Evolutionary conservation across 2,888 invertebrate genomes (phyloP), one percentile per base, ranked within the genome.

Genomic region (Pterobdella sp.): DNA sequence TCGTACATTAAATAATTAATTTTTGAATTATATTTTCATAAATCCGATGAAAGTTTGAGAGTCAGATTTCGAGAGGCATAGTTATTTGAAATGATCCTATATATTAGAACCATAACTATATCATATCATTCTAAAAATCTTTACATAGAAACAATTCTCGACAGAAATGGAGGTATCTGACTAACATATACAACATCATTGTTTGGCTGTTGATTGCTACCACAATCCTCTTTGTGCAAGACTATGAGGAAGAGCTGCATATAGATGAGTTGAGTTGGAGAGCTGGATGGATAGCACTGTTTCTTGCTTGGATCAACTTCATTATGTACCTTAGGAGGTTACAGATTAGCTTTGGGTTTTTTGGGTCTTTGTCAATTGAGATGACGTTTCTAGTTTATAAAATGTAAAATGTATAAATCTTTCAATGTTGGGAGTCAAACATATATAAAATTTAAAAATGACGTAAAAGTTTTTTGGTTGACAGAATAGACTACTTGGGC

Each of bases 401-500:
- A 31, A 65, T 65, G 34, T 4, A 65, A 7, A 31, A 32, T 3
- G 4, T 29, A 31, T 31, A 29, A 3, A 31, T 31, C 22, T 7
- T 7, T 31, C 22, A 31, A 65, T 4, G 26, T 3, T 4, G 22
- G 26, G 66, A 65, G 32, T 65, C 4, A 31, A 65, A 31, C 4
- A 65, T 42, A 35, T 18, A 52, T 26, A n/a, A 37, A 3, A 26
- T 69, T 34, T 14, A 69, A 26, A 69, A 52, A 34, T 14, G 18
- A 3, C 29, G 34, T 14, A n/a, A n/a, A 10, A 64, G 60, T 69
- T 10, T 26, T 71, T 26, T 49, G 32, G 56, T 69, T 79, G 77
- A 49, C 77, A 80, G 81, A 71, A 75, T 81, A 3, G 80, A 80
- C 72, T 77, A 78, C 67, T 76, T 80, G 26, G 80, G 81, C 1